Percentiles rank a stretch among this genome's conserved stretches.
Conservation (phyloP, 2,888 invertebrate species). For the Abrostola tripartita region DNA sequence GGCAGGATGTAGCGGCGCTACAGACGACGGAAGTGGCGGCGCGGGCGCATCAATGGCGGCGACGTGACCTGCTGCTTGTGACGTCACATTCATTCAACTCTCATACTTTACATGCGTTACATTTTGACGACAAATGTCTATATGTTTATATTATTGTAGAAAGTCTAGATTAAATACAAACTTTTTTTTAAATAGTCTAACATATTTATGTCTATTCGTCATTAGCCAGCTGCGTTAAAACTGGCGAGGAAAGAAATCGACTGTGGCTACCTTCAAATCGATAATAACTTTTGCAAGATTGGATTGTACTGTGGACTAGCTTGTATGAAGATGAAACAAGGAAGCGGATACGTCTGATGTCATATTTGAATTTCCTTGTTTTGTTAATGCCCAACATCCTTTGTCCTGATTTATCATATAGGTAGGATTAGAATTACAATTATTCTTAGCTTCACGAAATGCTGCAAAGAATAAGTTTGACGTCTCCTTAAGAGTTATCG, state of each 20-base stretch:
- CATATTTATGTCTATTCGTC: slow-evolving; percentile 3
- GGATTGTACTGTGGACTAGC: slow-evolving; percentile 9
- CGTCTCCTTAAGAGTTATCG: slow-evolving; percentile 5
- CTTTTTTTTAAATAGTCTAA: slow-evolving; percentile 3
- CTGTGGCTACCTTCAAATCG: slow-evolving; percentile 8
- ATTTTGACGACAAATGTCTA: slow-evolving; percentile 23
- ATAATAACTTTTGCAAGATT: slow-evolving; percentile 13
- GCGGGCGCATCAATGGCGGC: slow-evolving; percentile 78
- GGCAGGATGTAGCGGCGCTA: slow-evolving; percentile 85
- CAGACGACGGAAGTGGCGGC: slow-evolving; percentile 78
- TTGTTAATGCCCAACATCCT: slow-evolving; percentile 48
- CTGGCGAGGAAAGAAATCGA: slow-evolving; percentile 1
- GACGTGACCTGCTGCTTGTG: slow-evolving; percentile 71
- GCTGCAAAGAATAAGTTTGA: not conserved
- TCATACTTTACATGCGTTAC: slow-evolving; percentile 40
- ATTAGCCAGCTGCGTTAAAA: slow-evolving; percentile 17
- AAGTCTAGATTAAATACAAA: not conserved
- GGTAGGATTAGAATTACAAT: slow-evolving; percentile 11
- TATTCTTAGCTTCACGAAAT: not conserved
- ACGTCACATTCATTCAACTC: slow-evolving; percentile 68
- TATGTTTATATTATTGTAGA: not conserved
- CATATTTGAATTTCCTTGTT: slow-evolving; percentile 52
- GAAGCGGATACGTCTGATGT: slow-evolving; percentile 41
- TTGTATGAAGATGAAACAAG: slow-evolving; percentile 34
- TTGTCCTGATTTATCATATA: slow-evolving; percentile 40